phyloP scores from a whole-genome alignment of 2,113 vertebrate species.

The Chaetorhynchus papuensis region DNA sequence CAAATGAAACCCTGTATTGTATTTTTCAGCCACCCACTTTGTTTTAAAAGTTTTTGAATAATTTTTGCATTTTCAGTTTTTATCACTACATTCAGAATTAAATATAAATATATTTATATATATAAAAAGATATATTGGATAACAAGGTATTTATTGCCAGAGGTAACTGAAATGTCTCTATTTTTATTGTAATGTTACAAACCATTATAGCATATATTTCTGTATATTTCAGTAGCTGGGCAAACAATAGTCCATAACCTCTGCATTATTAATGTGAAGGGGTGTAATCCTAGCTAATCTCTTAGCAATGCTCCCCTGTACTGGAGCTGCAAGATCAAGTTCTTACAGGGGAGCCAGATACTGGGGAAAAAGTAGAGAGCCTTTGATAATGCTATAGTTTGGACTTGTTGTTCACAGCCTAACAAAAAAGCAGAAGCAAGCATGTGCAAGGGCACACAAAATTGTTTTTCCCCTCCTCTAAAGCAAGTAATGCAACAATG shows the following conservation, averaged over 20 bases:
- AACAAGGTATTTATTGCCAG: conserved; percentile 54
- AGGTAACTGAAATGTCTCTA: conserved; percentile 40
- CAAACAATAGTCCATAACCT: background rate
- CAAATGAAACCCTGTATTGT: background rate
- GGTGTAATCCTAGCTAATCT: background rate
- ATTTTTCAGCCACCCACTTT: conserved; percentile 16
- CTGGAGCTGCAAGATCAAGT: background rate
- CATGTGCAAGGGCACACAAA: background rate
- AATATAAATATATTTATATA: conserved; percentile 26
- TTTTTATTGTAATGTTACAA: conserved; percentile 44
- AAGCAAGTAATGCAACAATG: background rate
- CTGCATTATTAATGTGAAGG: background rate
- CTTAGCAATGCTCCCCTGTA: background rate
- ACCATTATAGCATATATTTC: background rate
- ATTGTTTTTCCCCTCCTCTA: background rate
- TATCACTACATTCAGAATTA: conserved; percentile 23
- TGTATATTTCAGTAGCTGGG: conserved; percentile 1
- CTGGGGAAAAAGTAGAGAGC: background rate
- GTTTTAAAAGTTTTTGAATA: conserved; percentile 32
- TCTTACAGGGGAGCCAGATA: background rate
- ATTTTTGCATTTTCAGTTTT: conserved; percentile 40
- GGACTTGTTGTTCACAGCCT: background rate
- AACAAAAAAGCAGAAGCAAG: background rate
- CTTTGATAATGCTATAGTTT: background rate
- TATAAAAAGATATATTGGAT: conserved; percentile 34